Conservation (phyloP, 2,888 invertebrate genomes). For the Mesorhabditis spiculigera region DNA sequence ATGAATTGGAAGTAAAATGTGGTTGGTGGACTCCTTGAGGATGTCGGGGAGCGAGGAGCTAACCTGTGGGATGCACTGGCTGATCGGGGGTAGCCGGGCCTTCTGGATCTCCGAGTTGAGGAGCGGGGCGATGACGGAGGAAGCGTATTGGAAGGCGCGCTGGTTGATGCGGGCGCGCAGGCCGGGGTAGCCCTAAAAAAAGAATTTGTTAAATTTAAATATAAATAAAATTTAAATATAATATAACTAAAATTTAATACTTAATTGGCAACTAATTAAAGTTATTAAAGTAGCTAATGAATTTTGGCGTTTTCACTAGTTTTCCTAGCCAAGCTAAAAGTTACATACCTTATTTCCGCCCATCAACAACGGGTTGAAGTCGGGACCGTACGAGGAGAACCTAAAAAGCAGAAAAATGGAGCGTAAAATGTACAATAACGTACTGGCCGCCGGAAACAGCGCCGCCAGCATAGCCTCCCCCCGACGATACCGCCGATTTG, state of each 20-base stretch:
- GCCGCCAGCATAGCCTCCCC: conserved; percentile 11
- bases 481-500: conserved; percentile 17
- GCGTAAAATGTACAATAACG: not conserved
- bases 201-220: not conserved
- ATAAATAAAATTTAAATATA: conserved; percentile 1
- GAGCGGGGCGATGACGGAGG: conserved; percentile 38
- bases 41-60: conserved; percentile 7
- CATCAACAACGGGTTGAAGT: conserved; percentile 41
- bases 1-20: too few species aligned
- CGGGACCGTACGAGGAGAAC: conserved; percentile 22
- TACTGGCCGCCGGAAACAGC: conserved; percentile 5
- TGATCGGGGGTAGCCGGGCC: conserved; percentile 50
- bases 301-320: not conserved
- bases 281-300: not conserved
- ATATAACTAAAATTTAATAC: not conserved
- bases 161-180: conserved; percentile 49
- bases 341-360: conserved; percentile 22
- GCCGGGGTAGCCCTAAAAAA: conserved; percentile 44
- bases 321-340: not conserved
- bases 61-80: conserved; percentile 49
- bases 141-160: conserved; percentile 51
- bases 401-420: not conserved
- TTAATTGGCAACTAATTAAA: not conserved
- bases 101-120: conserved; percentile 45
- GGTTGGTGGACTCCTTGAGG: not conserved